Evolutionary conservation across 2,888 invertebrate genomes (phyloP).

Genomic region (Rhogogaster chlorosoma): DNA sequence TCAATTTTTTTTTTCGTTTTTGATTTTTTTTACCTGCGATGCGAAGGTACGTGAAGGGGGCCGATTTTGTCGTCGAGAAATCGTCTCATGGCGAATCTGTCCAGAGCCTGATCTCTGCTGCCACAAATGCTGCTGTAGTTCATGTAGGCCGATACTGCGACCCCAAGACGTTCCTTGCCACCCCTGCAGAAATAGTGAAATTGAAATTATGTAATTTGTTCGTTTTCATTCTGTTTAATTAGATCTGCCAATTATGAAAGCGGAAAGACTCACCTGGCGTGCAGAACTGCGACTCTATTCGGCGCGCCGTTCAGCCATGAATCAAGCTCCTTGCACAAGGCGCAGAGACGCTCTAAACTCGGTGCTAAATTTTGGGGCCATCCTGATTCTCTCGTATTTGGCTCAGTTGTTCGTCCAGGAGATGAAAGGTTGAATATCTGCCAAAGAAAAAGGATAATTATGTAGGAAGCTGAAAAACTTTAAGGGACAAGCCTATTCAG

Average conservation of each 20-base stretch:
- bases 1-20: background rate
- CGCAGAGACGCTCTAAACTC: constrained; percentile 93
- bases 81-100: constrained; percentile 95
- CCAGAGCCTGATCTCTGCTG: constrained; percentile 88
- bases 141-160: constrained; percentile 95
- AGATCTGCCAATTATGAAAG: background rate
- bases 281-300: constrained; percentile 92
- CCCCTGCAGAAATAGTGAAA: constrained; percentile 82
- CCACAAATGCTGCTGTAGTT: constrained; percentile 97
- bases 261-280: constrained; percentile 85
- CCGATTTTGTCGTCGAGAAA: constrained; percentile 92
- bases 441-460: constrained; percentile 48
- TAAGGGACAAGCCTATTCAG: no score
- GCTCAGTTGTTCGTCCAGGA: constrained; percentile 81
- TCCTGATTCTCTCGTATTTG: constrained; percentile 84
- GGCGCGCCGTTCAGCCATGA: constrained; percentile 92
- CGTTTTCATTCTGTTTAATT: background rate
- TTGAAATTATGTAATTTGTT: constrained; percentile 10
- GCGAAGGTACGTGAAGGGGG: constrained; percentile 86
- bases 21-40: constrained; percentile 81
- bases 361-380: constrained; percentile 94
- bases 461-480: background rate
- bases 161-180: constrained; percentile 91
- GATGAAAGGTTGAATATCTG: constrained; percentile 94
- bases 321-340: constrained; percentile 95